A percentile compares a stretch with the other conserved stretches of the same genome.
Evolutionary conservation across 2,113 vertebrate genomes (phyloP).

Genomic region (Sclerurus mexicanus): DNA sequence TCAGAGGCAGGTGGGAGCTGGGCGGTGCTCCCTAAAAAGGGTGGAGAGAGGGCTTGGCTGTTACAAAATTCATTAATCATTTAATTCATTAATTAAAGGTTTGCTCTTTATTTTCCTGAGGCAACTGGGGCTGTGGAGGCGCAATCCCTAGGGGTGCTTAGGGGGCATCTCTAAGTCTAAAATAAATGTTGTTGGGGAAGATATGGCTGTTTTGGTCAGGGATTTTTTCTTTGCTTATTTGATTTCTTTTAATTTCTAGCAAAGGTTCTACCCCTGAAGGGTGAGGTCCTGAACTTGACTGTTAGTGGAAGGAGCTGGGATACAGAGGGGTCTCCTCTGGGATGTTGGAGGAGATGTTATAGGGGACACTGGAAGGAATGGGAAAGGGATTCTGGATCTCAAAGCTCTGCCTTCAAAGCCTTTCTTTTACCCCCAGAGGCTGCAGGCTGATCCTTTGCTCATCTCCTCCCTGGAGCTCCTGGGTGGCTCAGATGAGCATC

Average conservation of each 20-base stretch:
- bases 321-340: not conserved
- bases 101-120: not conserved
- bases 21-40: not conserved
- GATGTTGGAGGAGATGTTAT: too few relatives aligned
- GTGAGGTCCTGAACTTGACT: not conserved
- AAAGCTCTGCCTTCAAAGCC: not conserved
- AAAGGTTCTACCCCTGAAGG: not conserved
- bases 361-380: too few relatives aligned
- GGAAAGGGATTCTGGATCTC: not conserved
- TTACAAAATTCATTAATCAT: not conserved
- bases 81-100: not conserved
- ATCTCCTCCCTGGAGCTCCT: not conserved
- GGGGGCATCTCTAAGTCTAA: not conserved
- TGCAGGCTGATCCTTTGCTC: not conserved
- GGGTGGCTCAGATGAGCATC: not conserved
- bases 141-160: not conserved
- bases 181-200: not conserved
- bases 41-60: not conserved
- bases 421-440: not conserved
- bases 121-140: too few relatives aligned
- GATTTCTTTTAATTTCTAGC: not conserved
- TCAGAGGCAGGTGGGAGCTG: not conserved
- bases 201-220: not conserved
- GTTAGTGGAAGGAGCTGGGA: not conserved
- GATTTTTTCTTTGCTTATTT: not conserved